Base-by-base conservation (phyloP, 2,113 vertebrate genomes). In the Melierax canorus region DNA sequence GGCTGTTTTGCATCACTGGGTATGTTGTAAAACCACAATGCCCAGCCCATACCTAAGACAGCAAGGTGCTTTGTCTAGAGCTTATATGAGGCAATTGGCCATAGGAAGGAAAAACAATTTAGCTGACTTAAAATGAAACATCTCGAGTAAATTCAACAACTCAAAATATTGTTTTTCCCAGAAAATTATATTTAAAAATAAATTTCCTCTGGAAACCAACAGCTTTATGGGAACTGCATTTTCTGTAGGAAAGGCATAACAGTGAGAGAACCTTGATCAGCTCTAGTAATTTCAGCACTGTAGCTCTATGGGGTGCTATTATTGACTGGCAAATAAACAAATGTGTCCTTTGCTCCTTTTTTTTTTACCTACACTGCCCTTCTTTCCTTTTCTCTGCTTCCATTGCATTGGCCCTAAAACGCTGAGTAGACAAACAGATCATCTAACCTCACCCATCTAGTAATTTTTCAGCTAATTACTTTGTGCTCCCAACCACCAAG, bases 381-480 rank as follows among this genome's bases (percentile, higher is more conserved):
- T 22, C 9, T 87, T 81, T 86, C 55, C 30, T 19, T 86, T 91
- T 64, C 73, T 87, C 43, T 66, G 5, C 27, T 91, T 66, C 74
- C 39, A 75, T 51, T 56, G 23, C 53, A 87, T 26, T 75, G 74
- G 56, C 22, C 36, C 50, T 83, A 79, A 92, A 90, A 59, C 0
- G 4, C 71, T 92, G 88, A 82, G 46, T 90, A 80, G 75, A 78
- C 82, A 90, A 91, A 90, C 72, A 89, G 14, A 79, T 46, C 39
- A 34, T 51, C 62, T 90, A 67, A 92, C 88, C 93, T 97, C 79
- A 86, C 92, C 91, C 83, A 87, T 23, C 38, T 60, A 81, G 74
- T 90, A 16, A 78, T 92, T 93, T 95, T 92, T 72, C 56, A 92
- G 78, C 79, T 96, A 93, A 94, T 94, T 91, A 84, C 77, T 94